A percentile compares a stretch with the other conserved stretches of the same genome.
phyloP scores from a whole-genome alignment of 2,888 invertebrate genomes.

The Calephelis perditalis region DNA sequence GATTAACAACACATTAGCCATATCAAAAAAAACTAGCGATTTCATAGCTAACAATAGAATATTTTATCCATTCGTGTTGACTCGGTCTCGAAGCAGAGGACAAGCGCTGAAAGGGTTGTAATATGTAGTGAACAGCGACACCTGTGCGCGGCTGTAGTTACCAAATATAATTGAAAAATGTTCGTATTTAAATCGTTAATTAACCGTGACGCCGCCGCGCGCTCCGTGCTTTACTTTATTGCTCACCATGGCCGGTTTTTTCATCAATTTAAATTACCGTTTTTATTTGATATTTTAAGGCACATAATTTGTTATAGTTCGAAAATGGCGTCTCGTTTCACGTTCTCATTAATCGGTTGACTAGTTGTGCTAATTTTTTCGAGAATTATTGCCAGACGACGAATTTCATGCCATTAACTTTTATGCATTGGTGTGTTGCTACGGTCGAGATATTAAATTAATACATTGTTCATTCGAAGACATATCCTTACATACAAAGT shows the following conservation, averaged over 20 bases:
- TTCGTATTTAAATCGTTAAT: slow-evolving; percentile 65
- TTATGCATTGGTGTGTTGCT: slow-evolving; percentile 50
- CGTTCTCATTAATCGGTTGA: slow-evolving; percentile 73
- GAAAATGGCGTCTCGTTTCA: slow-evolving; percentile 60
- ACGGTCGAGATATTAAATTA: no score
- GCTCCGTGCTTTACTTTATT: slow-evolving; percentile 51
- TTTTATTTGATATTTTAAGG: slow-evolving; percentile 64
- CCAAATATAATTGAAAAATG: slow-evolving; percentile 60
- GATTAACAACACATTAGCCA: no score
- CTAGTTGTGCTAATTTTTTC: slow-evolving; percentile 70
- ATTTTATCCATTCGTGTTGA: no score
- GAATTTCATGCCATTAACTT: slow-evolving; percentile 61
- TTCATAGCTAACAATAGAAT: no score
- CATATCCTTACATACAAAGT: no score
- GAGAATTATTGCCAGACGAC: slow-evolving; percentile 55
- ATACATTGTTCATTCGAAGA: no score
- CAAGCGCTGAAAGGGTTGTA: slow-evolving; percentile 17
- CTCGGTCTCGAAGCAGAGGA: no score
- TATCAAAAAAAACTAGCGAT: no score
- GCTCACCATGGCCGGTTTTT: slow-evolving; percentile 51
- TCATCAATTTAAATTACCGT: slow-evolving; percentile 57
- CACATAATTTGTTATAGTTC: slow-evolving; percentile 62
- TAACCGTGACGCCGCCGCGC: slow-evolving; percentile 51
- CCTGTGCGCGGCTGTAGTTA: slow-evolving; percentile 35
- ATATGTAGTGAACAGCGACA: slow-evolving; percentile 27